Base-by-base conservation (phyloP, 2,113 vertebrate species). In the Chlorocebus sabaeus region DNA sequence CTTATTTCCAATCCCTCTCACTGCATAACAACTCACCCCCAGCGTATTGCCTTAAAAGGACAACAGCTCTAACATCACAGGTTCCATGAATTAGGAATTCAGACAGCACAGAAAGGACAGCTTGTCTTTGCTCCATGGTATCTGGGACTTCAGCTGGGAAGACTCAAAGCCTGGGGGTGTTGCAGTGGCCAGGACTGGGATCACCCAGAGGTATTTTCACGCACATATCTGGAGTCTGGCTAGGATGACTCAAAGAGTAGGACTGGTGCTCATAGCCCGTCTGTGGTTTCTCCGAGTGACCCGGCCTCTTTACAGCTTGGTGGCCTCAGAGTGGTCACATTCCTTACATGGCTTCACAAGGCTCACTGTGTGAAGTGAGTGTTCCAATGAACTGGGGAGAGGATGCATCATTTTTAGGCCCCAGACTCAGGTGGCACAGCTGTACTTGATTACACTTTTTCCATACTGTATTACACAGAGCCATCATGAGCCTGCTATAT, bases 401-500 rank as follows among this genome's bases (percentile, higher is more conserved):
- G 35, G 40, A 16, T n/a, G 10, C 1, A 1, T 32, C 2, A 0
- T 9, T 23, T 8, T 48, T 3, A 12, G n/a, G 35, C 9, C 12
- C 40, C 18, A 25, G 30, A 23, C 20, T 25, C 2, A 2, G 17
- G 32, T 3, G 23, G 9, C 1, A 11, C 4, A 22, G 2, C 20
- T 6, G 6, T 30, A 64, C 61, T 14, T 0, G 27, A 35, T 50
- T 6, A 64, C 20, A 1, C 38, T 48, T 45, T 8, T 55, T 25
- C 23, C 27, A 4, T 6, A 22, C 43, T 59, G 10, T n/a, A 0
- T 10, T 5, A 17, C 16, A 13, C 1, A 30, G 48, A 78, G 76
- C 3, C 4, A 48, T 32, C 23, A 1, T 0, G 1, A 79, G 40
- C 70, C 43, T 4, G 9, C 52, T 27, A n/a, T 0, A 0, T 7